A percentile compares a stretch with the other conserved stretches of the same genome.
Conservation (phyloP, 2,797 vertebrate genomes). For the Pipistrellus kuhlii region DNA sequence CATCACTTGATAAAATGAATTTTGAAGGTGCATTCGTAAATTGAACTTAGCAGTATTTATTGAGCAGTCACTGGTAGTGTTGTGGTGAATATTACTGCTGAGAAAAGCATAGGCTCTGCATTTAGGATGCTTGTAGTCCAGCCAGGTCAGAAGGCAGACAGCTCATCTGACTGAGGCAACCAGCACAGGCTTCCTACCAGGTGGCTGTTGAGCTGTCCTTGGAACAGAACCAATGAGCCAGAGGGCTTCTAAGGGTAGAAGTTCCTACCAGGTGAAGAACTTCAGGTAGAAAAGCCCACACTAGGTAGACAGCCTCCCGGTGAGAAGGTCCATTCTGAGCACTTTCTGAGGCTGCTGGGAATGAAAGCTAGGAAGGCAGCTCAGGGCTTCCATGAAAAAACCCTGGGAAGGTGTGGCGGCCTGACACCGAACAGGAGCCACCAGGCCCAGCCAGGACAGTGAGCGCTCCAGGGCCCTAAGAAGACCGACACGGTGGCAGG, state of each 20-base stretch:
- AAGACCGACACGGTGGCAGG: neutral
- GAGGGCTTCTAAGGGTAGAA: neutral
- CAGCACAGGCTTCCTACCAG: neutral
- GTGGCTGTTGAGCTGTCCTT: no score
- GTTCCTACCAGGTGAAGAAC: neutral
- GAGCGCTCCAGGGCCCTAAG: neutral
- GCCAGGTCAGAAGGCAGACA: neutral
- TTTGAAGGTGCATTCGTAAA: neutral
- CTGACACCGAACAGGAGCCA: neutral
- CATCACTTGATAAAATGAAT: neutral
- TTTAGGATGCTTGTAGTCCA: accelerated
- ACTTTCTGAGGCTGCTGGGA: no score
- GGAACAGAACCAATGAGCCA: no score
- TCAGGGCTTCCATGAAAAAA: neutral
- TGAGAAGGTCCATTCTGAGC: neutral
- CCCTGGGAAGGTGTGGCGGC: neutral
- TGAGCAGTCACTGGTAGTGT: accelerated
- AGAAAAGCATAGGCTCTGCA: accelerated
- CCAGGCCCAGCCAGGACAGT: neutral
- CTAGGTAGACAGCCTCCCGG: neutral
- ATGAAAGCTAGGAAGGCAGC: neutral
- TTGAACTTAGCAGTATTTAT: accelerated
- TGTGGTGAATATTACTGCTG: accelerated
- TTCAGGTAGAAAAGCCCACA: neutral
- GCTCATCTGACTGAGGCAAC: neutral